Evolutionary conservation across 2,888 invertebrate species (phyloP), one percentile per base, ranked within the genome.

Genomic region (Eilema griseolum): DNA sequence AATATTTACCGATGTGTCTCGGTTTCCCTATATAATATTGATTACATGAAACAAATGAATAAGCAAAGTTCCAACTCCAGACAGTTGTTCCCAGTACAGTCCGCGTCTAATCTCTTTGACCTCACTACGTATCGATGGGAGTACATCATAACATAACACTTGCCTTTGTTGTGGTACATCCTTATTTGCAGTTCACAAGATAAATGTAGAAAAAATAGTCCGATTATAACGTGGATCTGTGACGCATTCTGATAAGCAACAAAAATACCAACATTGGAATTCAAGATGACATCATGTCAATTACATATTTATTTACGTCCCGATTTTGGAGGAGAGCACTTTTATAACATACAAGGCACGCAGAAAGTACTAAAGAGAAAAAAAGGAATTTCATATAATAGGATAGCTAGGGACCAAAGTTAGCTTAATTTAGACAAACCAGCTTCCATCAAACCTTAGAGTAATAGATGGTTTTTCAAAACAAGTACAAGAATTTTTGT

Each of bases 181-280:
- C 67, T 64, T 63, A 72, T 62, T 73, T 60, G 60, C 69, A 67
- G 59, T 68, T 28, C 61, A 61, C 57, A 62, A 61, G 69, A 66
- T 77, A 71, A 70, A 67, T 60, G 61, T 66, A 67, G 33, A 41
- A 66, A 67, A 76, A 68, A 76, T 69, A 66, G 69, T 69, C 69
- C 31, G 70, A 61, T 56, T 10, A 65, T 71, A 72, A 70, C 71
- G 37, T 26, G 71, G 72, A 82, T 71, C 75, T 62, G 71, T 74
- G 77, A 77, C 73, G 75, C 72, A 77, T 67, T 52, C 28, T 69
- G 74, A 75, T 77, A 79, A 74, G 70, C 28, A 68, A 77, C 74
- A 59, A 69, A 76, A 74, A 74, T 74, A 74, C 41, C 41, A 41
- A 41, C 61, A 62, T 70, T 63, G 56, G 41, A 61, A 56, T 72